These are phyloP conservation scores for Cromileptes altivelis DNA, from an alignment of 2,113 vertebrate species.

Conservation along the genomic window DNA sequence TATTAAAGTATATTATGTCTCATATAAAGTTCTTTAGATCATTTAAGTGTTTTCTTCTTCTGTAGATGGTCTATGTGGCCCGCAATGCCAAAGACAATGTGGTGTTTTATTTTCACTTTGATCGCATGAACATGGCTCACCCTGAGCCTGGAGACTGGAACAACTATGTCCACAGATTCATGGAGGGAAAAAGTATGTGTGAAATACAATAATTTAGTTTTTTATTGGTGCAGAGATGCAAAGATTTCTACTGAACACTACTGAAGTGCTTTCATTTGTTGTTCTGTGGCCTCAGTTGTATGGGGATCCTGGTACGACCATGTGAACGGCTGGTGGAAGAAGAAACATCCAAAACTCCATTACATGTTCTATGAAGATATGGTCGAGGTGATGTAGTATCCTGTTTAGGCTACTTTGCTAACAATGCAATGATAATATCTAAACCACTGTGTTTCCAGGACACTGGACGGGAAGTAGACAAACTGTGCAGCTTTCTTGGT, in stretches of 20 bases:
- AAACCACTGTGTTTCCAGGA: conserved; percentile 74
- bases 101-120: conserved; percentile 91
- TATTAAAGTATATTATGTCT: too few species aligned
- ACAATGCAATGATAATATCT: not conserved
- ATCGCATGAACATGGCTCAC: conserved; percentile 84
- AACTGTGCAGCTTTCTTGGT: conserved; percentile 85
- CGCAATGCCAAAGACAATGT: conserved; percentile 90
- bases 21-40: too few species aligned
- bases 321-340: conserved; percentile 87
- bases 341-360: conserved; percentile 73
- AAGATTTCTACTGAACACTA: too few species aligned
- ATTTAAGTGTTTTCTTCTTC: not conserved
- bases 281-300: conserved; percentile 68
- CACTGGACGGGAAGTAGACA: conserved; percentile 78
- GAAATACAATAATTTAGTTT: too few species aligned
- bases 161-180: conserved; percentile 84
- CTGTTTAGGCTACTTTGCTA: conserved; percentile 4
- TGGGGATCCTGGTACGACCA: conserved; percentile 89
- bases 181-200: conserved; percentile 82
- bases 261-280: not conserved
- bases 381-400: conserved; percentile 74
- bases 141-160: conserved; percentile 87
- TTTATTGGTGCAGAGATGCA: too few species aligned
- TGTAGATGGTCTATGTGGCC: conserved; percentile 88
- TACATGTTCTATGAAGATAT: conserved; percentile 89